Percentiles rank a stretch among this genome's conserved stretches.
These are phyloP conservation scores for Gerris lacustris DNA, from an alignment of 2,888 invertebrate genomes.

Conservation along the genomic window DNA sequence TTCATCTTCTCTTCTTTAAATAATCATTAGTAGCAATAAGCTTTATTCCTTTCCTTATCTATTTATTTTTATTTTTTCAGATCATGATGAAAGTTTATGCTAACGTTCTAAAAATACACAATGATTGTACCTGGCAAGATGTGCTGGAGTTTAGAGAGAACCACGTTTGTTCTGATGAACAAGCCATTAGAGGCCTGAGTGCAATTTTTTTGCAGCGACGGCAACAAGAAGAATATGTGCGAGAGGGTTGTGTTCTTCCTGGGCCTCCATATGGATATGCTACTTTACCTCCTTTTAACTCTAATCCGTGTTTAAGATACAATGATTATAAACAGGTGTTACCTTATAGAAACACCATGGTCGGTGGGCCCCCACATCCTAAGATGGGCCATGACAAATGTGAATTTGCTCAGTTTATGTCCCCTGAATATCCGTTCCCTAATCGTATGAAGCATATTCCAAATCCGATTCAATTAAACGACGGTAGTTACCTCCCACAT, in stretches of 20 bases:
- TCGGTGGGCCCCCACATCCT: neutral
- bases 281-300: neutral
- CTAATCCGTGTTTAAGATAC: neutral
- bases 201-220: neutral
- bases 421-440: neutral
- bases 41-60: too few species aligned
- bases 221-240: neutral
- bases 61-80: conserved; percentile 37
- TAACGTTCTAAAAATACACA: conserved; percentile 46
- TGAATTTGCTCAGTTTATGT: too few species aligned
- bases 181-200: conserved; percentile 41
- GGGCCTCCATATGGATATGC: neutral
- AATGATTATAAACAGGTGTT: neutral
- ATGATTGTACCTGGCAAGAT: conserved; percentile 51
- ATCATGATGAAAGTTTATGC: conserved; percentile 68
- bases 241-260: neutral
- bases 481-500: neutral
- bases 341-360: neutral
- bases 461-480: neutral
- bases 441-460: neutral
- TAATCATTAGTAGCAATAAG: neutral
- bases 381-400: neutral
- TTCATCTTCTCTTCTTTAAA: too few species aligned
- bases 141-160: conserved; percentile 50
- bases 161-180: conserved; percentile 43